Conservation (phyloP, 2,888 invertebrate species). For the Chaetogeoica ovagalla region DNA sequence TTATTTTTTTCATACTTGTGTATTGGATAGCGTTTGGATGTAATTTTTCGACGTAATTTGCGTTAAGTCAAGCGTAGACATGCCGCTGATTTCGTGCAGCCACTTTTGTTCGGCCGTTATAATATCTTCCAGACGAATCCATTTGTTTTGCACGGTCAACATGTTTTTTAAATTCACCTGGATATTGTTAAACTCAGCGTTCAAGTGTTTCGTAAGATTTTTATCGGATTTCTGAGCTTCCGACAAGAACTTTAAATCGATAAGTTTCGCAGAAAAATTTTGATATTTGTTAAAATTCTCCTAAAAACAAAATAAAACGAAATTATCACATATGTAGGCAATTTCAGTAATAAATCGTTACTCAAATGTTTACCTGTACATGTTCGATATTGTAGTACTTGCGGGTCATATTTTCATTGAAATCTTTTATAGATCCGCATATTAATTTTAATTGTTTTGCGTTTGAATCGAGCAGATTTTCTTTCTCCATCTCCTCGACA, state of each 20-base stretch:
- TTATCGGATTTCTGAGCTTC: slow-evolving; percentile 30
- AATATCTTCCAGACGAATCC: slow-evolving; percentile 25
- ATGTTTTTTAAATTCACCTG: background rate
- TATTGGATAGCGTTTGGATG: background rate
- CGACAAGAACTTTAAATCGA: background rate
- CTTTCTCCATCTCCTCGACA: slow-evolving; percentile 25
- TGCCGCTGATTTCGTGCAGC: slow-evolving; percentile 10
- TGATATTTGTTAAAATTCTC: slow-evolving; percentile 17
- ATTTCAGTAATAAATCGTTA: background rate
- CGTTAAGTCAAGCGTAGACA: slow-evolving; percentile 13
- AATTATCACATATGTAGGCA: background rate
- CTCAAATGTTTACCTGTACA: slow-evolving; percentile 3
- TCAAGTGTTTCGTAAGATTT: slow-evolving; percentile 15
- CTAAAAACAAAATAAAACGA: slow-evolving; percentile 23
- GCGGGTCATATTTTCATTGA: background rate
- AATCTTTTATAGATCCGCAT: background rate
- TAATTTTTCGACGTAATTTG: slow-evolving; percentile 34
- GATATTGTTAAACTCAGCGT: background rate
- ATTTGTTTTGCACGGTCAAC: slow-evolving; percentile 19
- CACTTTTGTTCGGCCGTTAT: slow-evolving; percentile 34
- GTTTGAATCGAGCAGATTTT: background rate
- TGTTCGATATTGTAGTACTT: slow-evolving; percentile 40
- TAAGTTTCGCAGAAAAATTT: background rate
- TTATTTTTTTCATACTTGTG: slow-evolving; percentile 19
- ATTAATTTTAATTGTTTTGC: slow-evolving; percentile 10